Evolutionary conservation across 2,113 vertebrate species (phyloP).

Genomic region (Otolemur garnettii): DNA sequence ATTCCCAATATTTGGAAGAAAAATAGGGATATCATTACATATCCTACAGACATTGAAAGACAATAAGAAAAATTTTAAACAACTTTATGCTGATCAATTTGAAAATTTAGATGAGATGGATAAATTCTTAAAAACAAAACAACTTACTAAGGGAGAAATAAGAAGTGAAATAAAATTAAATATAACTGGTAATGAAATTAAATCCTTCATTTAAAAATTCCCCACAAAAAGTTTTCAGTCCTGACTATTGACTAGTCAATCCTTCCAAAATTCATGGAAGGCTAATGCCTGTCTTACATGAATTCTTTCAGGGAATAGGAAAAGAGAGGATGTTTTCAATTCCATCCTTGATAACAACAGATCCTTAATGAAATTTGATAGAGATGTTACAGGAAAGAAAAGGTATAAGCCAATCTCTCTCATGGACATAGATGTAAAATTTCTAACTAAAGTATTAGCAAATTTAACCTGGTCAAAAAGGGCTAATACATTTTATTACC

Average conservation of each 20-base stretch:
- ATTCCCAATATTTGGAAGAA: not conserved
- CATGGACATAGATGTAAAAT: not conserved
- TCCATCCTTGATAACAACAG: not conserved
- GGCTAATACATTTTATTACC: no score
- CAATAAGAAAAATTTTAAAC: not conserved
- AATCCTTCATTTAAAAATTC: not conserved
- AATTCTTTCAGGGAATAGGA: not conserved
- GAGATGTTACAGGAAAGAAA: not conserved
- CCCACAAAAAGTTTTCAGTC: not conserved
- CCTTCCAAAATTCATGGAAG: not conserved
- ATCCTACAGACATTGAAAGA: not conserved
- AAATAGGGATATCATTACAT: not conserved
- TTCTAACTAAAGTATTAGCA: not conserved
- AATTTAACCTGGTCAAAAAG: not conserved
- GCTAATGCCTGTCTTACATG: not conserved
- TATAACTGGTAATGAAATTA: not conserved
- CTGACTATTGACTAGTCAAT: not conserved
- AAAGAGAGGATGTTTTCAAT: not conserved
- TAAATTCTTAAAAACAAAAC: not conserved
- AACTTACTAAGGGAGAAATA: not conserved
- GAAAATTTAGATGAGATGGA: not conserved
- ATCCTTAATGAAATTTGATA: not conserved
- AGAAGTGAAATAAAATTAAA: not conserved
- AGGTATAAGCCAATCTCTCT: not conserved
- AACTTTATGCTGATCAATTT: not conserved